Conservation (phyloP, 2,797 vertebrate genomes). For the Sylvilagus floridanus region DNA sequence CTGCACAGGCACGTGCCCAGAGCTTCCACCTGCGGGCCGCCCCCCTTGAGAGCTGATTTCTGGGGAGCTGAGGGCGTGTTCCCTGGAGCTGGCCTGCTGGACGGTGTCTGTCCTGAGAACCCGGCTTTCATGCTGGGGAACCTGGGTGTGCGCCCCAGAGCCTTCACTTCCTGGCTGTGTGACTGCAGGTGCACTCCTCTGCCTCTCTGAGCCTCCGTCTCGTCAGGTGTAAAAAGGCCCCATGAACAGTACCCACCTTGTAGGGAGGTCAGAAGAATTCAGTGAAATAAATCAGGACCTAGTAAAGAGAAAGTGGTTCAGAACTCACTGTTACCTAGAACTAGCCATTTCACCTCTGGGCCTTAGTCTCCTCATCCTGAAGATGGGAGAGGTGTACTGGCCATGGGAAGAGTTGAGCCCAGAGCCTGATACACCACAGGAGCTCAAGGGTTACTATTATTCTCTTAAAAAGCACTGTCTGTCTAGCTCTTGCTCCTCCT, state of each 20-base stretch:
- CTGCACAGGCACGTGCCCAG: rapidly evolving
- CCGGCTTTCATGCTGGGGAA: rapidly evolving
- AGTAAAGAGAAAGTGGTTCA: not conserved
- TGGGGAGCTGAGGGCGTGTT: not conserved
- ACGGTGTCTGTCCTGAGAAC: not conserved
- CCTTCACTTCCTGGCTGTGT: not conserved
- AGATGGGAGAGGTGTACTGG: not conserved
- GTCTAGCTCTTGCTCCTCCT: not conserved
- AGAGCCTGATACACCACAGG: not conserved
- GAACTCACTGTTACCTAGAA: not conserved
- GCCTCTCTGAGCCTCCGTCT: not conserved
- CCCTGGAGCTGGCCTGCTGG: not conserved
- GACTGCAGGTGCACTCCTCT: not conserved
- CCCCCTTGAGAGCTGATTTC: not conserved
- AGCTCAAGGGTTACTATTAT: not conserved
- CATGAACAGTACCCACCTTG: not conserved
- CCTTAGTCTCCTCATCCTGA: not conserved
- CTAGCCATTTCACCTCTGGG: not conserved
- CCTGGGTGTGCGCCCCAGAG: not conserved
- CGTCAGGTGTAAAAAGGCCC: not conserved
- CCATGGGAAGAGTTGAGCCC: not conserved
- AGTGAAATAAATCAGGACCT: not conserved
- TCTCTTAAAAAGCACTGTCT: not conserved
- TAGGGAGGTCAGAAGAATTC: not conserved
- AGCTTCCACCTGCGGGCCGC: rapidly evolving